Base-by-base conservation (phyloP, 1,140 invertebrate species). In the Ceratitis capitata region DNA sequence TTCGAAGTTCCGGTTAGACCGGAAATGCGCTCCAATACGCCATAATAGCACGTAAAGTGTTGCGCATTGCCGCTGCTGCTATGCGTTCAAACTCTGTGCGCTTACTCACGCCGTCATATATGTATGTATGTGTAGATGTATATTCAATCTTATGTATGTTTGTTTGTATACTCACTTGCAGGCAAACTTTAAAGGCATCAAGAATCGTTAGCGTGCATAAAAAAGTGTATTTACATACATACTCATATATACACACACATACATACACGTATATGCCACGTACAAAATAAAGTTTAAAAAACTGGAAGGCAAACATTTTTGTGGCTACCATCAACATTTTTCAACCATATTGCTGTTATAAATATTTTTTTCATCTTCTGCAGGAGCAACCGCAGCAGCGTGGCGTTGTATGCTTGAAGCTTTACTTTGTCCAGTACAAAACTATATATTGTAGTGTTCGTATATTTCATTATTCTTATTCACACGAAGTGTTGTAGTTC, bases 41-140 rank as follows among this genome's bases (percentile, higher is more conserved):
- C 64, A 69, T 69, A 69, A 69, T 69, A 69, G 64, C 64, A 69
- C 64, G 32, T 69, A 69, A 69, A 69, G 64, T 69, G 64, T 69
- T 35, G 64, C 64, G 64, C 64, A 69, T 69, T 69, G 64, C 26
- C 64, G 61, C 14, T 69, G 61, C 14, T 69, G 61, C 61, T 32
- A 69, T 32, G 64, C 64, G 64, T 39, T 10, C 35, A 42, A 1
- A 35, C 35, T 6, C 35, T 9, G 16, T 9, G 23, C 56, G 6
- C 26, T 29, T 23, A 2, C 16, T 61, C 56, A 12, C 3, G 6
- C 23, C 10, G 10, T 23, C 10, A 32, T 35, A 10, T 23, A 32
- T 56, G n/a, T n/a, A 14, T 56, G 19, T 5, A 1, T n/a, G 19
- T 3, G 51, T 53, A n/a, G n/a, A n/a, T n/a, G n/a, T n/a, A n/a